A percentile compares a stretch with the other conserved stretches of the same genome.
These are phyloP conservation scores for Neotoma lepida DNA, from an alignment of 2,113 vertebrate genomes.

Conservation along the genomic window DNA sequence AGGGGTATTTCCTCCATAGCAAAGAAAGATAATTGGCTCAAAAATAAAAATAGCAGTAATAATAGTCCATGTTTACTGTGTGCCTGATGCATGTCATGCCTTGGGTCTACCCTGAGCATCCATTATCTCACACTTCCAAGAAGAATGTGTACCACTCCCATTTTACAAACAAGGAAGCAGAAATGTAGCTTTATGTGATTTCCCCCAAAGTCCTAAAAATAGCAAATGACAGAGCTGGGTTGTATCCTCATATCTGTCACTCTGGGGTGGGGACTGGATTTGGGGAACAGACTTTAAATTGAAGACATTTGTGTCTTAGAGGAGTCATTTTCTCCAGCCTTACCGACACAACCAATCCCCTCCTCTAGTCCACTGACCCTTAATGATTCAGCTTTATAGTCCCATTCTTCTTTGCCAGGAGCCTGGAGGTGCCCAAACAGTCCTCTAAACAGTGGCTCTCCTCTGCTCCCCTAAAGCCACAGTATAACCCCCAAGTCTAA, in stretches of 20 bases:
- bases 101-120: background rate
- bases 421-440: background rate
- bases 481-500: background rate
- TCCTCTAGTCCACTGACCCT: background rate
- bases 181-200: background rate
- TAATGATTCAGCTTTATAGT: background rate
- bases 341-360: background rate
- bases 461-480: background rate
- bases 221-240: background rate
- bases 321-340: background rate
- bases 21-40: constrained; percentile 32
- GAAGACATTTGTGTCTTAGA: background rate
- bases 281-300: background rate
- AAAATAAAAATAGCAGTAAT: background rate
- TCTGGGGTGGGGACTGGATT: background rate
- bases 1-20: background rate
- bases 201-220: background rate
- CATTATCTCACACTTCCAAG: background rate
- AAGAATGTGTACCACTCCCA: background rate
- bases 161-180: constrained; percentile 19
- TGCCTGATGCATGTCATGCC: too few species aligned
- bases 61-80: background rate
- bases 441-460: background rate
- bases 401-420: background rate
- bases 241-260: background rate